These are phyloP conservation scores for Hydrolagus colliei DNA, from an alignment of 2,797 vertebrate species.

Conservation along the genomic window DNA sequence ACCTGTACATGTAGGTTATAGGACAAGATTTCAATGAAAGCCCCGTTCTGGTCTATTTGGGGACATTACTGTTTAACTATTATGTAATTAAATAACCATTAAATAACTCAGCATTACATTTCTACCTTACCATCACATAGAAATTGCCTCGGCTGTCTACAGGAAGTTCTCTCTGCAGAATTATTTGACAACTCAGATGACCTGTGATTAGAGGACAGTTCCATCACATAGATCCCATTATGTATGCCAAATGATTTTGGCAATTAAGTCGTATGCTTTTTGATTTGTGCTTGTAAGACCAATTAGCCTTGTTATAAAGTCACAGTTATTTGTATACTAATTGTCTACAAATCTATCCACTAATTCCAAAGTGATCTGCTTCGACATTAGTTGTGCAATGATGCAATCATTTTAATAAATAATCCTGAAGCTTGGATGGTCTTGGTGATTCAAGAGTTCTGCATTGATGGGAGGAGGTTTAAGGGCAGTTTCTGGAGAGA, in stretches of 20 bases:
- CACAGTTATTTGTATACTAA: slow-evolving; percentile 22
- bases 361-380: slow-evolving; percentile 1
- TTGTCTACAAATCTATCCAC: slow-evolving; percentile 21
- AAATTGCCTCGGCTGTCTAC: not conserved
- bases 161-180: not conserved
- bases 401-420: slow-evolving; percentile 24
- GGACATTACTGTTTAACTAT: slow-evolving; percentile 1
- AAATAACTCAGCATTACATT: slow-evolving; percentile 15
- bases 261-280: slow-evolving; percentile 31
- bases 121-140: not conserved
- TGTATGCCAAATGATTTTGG: slow-evolving; percentile 35
- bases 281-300: slow-evolving; percentile 28
- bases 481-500: too few species aligned
- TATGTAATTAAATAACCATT: slow-evolving; percentile 8
- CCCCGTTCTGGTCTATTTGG: slow-evolving; percentile 1
- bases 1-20: not conserved
- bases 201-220: slow-evolving; percentile 41
- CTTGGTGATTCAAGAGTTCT: not conserved
- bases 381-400: slow-evolving; percentile 10
- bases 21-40: not conserved
- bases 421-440: not conserved
- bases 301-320: slow-evolving; percentile 32
- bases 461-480: not conserved
- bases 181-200: slow-evolving; percentile 39
- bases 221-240: slow-evolving; percentile 37